Conservation (phyloP, 2,113 vertebrate genomes). For the Varanus salvator region DNA sequence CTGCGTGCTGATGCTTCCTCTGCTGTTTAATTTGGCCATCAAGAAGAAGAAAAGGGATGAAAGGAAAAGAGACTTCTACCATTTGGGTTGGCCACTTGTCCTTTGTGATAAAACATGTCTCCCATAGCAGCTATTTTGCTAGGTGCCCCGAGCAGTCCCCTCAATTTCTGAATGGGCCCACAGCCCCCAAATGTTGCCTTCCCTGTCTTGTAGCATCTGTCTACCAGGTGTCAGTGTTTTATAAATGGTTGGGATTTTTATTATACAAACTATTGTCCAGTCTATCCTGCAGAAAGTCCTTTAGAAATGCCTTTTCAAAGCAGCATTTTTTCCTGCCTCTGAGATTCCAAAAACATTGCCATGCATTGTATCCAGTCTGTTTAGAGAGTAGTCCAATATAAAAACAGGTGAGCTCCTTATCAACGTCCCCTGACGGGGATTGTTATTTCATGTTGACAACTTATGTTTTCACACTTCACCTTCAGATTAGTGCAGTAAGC, state of each 20-base stretch:
- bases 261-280: background rate
- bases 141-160: too few relatives aligned
- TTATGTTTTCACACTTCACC: constrained; percentile 9
- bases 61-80: too few relatives aligned
- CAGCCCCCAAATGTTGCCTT: too few relatives aligned
- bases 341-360: background rate
- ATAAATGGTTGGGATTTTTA: background rate
- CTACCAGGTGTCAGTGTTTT: background rate
- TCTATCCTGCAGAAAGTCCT: background rate
- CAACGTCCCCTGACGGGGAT: background rate
- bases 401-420: background rate
- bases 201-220: background rate
- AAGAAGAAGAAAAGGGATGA: too few relatives aligned
- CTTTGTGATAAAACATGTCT: too few relatives aligned
- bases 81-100: too few relatives aligned
- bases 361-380: background rate
- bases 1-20: too few relatives aligned
- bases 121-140: too few relatives aligned
- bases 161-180: too few relatives aligned
- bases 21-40: too few relatives aligned
- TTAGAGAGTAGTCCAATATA: constrained; percentile 8
- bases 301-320: background rate
- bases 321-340: too few relatives aligned
- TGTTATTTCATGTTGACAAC: constrained; percentile 24
- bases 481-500: constrained; percentile 21